phyloP scores from a whole-genome alignment of 2,888 invertebrate genomes.

The Bombylius major region DNA sequence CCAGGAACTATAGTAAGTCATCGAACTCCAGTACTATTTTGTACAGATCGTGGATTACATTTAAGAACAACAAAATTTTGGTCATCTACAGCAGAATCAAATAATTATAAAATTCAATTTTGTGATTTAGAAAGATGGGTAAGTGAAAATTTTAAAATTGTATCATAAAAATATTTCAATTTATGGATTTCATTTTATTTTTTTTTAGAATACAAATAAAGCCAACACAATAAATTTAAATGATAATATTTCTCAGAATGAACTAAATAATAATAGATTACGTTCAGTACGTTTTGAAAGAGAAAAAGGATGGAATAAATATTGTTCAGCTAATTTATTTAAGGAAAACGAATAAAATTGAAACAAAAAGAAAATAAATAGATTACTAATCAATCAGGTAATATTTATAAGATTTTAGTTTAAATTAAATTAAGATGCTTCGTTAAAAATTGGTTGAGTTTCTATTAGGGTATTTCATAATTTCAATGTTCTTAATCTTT shows the following conservation, averaged over 20 bases:
- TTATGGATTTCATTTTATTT: not conserved
- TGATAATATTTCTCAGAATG: constrained; percentile 3
- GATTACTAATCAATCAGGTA: no score
- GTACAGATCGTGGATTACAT: constrained; percentile 9
- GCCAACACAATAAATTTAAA: constrained; percentile 7
- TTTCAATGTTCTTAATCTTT: no score
- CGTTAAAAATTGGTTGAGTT: no score
- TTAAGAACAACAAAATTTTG: constrained; percentile 4
- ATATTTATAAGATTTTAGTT: no score
- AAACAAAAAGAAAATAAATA: no score
- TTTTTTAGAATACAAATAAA: constrained; percentile 8
- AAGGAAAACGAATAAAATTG: no score
- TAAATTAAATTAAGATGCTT: no score
- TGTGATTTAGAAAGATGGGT: constrained; percentile 14
- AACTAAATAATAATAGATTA: constrained; percentile 1
- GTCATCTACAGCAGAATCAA: not conserved
- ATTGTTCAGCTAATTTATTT: not conserved
- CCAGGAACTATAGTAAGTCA: constrained; percentile 6
- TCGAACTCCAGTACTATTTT: constrained; percentile 12
- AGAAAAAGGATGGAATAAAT: constrained; percentile 1
- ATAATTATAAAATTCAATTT: constrained; percentile 10
- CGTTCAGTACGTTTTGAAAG: constrained; percentile 10
- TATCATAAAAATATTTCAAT: not conserved
- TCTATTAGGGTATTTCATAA: no score
- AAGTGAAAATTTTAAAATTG: not conserved